A percentile compares a stretch with the other conserved stretches of the same genome.
Evolutionary conservation across 2,888 invertebrate species (phyloP).

Genomic region (Andrena flavipes): DNA sequence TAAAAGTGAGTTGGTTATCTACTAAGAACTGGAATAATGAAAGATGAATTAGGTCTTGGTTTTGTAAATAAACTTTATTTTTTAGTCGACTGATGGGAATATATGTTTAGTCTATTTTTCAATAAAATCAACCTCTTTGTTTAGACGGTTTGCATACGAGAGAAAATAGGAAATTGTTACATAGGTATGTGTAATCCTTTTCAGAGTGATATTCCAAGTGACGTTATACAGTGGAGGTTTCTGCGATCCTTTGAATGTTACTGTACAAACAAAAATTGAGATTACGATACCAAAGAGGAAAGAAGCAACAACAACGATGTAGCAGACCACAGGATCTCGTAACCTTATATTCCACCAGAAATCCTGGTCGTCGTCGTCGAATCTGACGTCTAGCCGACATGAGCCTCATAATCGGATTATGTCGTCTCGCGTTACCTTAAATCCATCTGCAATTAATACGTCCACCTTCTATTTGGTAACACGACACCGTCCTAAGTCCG

Average conservation of each 20-base stretch:
- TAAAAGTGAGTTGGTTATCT: too few species aligned
- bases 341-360: constrained; percentile 62
- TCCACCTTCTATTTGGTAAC: constrained; percentile 71
- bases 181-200: not conserved
- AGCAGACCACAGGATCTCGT: constrained; percentile 54
- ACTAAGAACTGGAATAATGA: too few species aligned
- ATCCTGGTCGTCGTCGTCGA: constrained; percentile 53
- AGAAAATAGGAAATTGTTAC: not conserved
- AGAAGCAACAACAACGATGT: constrained; percentile 17
- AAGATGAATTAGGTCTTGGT: too few species aligned
- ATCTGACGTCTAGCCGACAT: constrained; percentile 63
- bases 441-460: constrained; percentile 80
- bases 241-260: not conserved
- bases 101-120: too few species aligned
- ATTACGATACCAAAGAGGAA: constrained; percentile 18
- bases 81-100: too few species aligned
- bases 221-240: not conserved
- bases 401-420: constrained; percentile 79
- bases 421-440: constrained; percentile 79
- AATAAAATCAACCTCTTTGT: too few species aligned
- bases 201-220: not conserved
- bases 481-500: constrained; percentile 70
- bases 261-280: constrained; percentile 3
- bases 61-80: too few species aligned
- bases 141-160: too few species aligned